These are phyloP conservation scores for Pemphigus obesinymphae DNA, from an alignment of 1,140 invertebrate genomes.

Conservation along the genomic window DNA sequence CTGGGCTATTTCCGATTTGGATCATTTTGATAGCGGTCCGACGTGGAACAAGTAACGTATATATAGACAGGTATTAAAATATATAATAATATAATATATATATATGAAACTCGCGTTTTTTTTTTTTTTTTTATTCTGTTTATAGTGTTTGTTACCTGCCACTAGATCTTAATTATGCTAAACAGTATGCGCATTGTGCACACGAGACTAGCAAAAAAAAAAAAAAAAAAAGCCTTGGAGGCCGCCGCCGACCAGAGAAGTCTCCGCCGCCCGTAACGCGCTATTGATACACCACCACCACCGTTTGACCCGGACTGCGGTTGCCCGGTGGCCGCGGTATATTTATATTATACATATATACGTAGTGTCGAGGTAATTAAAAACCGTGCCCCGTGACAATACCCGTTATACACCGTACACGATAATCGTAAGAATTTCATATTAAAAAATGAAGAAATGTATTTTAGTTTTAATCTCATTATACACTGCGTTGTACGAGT, in stretches of 20 bases:
- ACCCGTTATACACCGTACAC: too few relatives aligned
- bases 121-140: not conserved
- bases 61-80: not conserved
- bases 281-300: not conserved
- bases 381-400: too few relatives aligned
- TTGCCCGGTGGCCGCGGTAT: not conserved
- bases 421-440: too few relatives aligned
- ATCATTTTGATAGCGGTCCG: not conserved
- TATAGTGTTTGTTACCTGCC: not conserved
- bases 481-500: too few relatives aligned
- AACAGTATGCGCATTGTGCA: not conserved
- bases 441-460: too few relatives aligned
- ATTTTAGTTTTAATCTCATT: too few relatives aligned
- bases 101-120: too few relatives aligned
- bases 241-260: not conserved
- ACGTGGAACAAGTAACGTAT: not conserved
- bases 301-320: not conserved
- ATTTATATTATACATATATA: too few relatives aligned
- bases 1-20: constrained; percentile 1
- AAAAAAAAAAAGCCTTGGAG: constrained; percentile 1
- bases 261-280: not conserved
- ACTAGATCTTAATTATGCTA: constrained; percentile 29
- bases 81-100: not conserved
- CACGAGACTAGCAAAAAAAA: too few relatives aligned
- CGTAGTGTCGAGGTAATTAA: constrained; percentile 3